Evolutionary conservation across 23 tunicate genomes (phyloP).

Genomic region (Oikopleura dioica): DNA sequence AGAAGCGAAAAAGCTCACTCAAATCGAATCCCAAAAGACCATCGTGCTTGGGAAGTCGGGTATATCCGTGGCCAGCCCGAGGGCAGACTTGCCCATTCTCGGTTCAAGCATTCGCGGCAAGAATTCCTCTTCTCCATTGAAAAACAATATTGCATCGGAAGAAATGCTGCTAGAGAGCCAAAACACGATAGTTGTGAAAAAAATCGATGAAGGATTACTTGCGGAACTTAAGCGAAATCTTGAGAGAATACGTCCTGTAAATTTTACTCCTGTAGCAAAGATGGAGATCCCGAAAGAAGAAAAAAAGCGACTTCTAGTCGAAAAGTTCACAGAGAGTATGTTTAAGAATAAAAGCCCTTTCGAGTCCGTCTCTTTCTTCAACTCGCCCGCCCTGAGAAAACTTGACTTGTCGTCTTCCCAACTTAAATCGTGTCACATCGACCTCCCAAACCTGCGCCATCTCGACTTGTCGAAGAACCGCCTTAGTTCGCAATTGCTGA

Average conservation of each 20-base stretch:
- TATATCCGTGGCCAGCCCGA: no score
- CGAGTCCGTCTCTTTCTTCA: neutral
- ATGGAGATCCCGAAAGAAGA: neutral
- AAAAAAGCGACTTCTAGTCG: neutral
- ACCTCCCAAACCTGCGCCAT: neutral
- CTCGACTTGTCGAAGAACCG: neutral
- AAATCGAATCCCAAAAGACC: no score
- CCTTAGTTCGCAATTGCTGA: neutral
- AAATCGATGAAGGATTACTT: neutral
- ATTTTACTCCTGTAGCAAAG: no score
- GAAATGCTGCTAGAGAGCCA: no score
- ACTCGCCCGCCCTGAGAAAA: neutral
- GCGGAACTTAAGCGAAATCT: neutral
- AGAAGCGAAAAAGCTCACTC: neutral
- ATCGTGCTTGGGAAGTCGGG: no score
- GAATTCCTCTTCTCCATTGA: neutral
- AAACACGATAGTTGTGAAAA: no score
- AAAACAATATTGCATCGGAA: no score
- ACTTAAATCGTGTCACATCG: neutral
- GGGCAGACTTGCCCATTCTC: neutral
- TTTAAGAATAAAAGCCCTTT: neutral
- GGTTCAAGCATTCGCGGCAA: neutral
- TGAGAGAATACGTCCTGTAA: no score
- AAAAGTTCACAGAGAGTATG: neutral
- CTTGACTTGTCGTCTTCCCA: neutral